phyloP scores from a whole-genome alignment of 2,888 invertebrate species.

The Lagria hirta region DNA sequence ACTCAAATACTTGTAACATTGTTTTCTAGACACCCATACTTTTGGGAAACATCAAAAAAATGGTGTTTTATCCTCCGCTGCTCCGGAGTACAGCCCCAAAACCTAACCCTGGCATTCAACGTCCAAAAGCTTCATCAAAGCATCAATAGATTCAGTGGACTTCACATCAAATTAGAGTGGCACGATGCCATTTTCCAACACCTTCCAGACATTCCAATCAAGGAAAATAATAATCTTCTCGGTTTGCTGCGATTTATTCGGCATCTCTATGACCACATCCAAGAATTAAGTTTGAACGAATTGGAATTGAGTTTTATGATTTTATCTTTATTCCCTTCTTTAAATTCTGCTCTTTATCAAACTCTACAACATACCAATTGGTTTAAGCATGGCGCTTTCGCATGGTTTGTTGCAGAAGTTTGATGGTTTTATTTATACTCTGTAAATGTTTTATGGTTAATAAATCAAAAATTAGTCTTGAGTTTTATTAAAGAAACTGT shows the following conservation, averaged over 20 bases:
- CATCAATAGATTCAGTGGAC: constrained; percentile 44
- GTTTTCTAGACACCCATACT: constrained; percentile 45
- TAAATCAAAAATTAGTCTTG: no score
- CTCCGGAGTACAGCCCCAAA: constrained; percentile 43
- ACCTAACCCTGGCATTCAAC: constrained; percentile 36
- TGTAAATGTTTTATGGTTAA: no score
- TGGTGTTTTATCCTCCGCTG: constrained; percentile 52
- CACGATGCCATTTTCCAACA: constrained; percentile 42
- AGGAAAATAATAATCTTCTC: constrained; percentile 44
- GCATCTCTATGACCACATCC: constrained; percentile 30
- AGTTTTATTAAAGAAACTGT: no score
- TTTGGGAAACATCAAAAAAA: constrained; percentile 47
- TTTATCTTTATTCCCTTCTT: constrained; percentile 46
- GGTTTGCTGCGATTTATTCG: constrained; percentile 49
- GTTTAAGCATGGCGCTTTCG: constrained; percentile 45
- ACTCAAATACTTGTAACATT: not conserved
- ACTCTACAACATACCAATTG: constrained; percentile 49
- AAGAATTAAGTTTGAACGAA: constrained; percentile 19
- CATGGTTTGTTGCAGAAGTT: no score
- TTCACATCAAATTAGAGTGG: constrained; percentile 49
- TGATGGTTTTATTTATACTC: no score
- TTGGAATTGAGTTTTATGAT: constrained; percentile 41
- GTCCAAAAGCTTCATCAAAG: constrained; percentile 43
- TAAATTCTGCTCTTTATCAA: constrained; percentile 48
- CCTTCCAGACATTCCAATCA: constrained; percentile 40